phyloP scores from a whole-genome alignment of 2,797 vertebrate genomes.

The Yasuhikotakia modesta region DNA sequence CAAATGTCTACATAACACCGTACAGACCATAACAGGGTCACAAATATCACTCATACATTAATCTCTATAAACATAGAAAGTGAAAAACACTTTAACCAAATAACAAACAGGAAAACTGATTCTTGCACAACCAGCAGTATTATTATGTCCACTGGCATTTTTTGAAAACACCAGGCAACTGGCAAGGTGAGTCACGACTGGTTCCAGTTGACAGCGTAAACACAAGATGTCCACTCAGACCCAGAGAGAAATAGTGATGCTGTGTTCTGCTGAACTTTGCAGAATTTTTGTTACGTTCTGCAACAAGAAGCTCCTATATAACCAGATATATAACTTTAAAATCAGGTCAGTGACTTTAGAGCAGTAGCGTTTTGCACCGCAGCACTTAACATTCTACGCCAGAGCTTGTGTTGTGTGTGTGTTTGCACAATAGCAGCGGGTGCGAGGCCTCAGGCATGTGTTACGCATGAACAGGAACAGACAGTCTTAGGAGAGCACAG shows the following conservation, averaged over 20 bases:
- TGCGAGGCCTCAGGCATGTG: background rate
- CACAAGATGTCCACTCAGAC: slow-evolving; percentile 33
- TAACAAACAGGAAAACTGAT: slow-evolving; percentile 48
- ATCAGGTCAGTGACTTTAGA: slow-evolving; percentile 34
- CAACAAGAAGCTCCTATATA: background rate
- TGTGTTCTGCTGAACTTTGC: background rate
- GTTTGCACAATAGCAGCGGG: slow-evolving; percentile 24
- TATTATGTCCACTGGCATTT: slow-evolving; percentile 5
- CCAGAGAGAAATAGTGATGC: slow-evolving; percentile 2
- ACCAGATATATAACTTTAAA: slow-evolving; percentile 5
- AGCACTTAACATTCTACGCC: slow-evolving; percentile 37
- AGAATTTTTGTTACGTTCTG: background rate
- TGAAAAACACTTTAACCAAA: slow-evolving; percentile 25
- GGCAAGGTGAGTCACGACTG: slow-evolving; percentile 32
- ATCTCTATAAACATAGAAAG: too few species aligned
- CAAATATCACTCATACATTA: too few species aligned
- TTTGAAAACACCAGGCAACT: slow-evolving; percentile 21
- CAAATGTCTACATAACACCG: too few species aligned
- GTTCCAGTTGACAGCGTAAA: slow-evolving; percentile 29
- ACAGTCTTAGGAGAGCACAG: slow-evolving; percentile 58
- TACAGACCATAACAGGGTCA: too few species aligned
- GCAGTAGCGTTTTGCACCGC: slow-evolving; percentile 4
- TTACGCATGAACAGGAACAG: slow-evolving; percentile 54
- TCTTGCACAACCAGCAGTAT: slow-evolving; percentile 63
- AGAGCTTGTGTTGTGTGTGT: too few species aligned